phyloP scores from a whole-genome alignment of 2,888 invertebrate genomes.

The Lordiphosa andalusiaca region DNA sequence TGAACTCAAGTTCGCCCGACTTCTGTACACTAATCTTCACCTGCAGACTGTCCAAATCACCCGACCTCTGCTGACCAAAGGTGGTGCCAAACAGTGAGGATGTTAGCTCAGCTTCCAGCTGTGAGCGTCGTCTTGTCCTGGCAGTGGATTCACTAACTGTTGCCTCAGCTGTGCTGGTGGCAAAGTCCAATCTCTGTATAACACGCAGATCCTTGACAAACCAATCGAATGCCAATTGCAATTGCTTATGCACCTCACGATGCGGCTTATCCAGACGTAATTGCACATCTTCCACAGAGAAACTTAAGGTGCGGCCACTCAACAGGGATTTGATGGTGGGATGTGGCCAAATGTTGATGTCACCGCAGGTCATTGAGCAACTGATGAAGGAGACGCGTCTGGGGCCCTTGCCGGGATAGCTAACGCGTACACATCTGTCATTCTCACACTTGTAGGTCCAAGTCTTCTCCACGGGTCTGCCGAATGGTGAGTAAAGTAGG shows the following conservation, averaged over 20 bases:
- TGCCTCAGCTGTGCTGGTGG: constrained; percentile 31
- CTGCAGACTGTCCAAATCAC: constrained; percentile 76
- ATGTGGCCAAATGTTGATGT: constrained; percentile 88
- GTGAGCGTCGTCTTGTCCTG: constrained; percentile 29
- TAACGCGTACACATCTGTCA: constrained; percentile 85
- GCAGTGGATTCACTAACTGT: constrained; percentile 35
- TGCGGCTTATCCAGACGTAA: constrained; percentile 75
- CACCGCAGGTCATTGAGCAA: constrained; percentile 89
- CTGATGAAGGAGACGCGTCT: constrained; percentile 84
- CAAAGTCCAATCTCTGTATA: constrained; percentile 74
- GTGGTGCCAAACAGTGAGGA: constrained; percentile 51
- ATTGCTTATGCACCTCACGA: constrained; percentile 68
- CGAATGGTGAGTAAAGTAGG: background rate
- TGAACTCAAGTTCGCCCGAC: constrained; percentile 83
- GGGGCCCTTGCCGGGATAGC: constrained; percentile 51
- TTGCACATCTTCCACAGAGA: constrained; percentile 76
- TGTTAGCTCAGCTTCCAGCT: constrained; percentile 32
- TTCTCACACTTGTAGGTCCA: constrained; percentile 90
- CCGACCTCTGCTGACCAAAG: constrained; percentile 51
- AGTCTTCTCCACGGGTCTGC: constrained; percentile 81
- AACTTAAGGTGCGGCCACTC: constrained; percentile 84
- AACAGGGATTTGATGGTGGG: constrained; percentile 87
- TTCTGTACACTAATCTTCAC: constrained; percentile 82
- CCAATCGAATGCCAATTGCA: constrained; percentile 75
- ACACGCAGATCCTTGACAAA: constrained; percentile 77